phyloP scores from a whole-genome alignment of 2,113 vertebrate species.

The Brienomyrus brachyistius region DNA sequence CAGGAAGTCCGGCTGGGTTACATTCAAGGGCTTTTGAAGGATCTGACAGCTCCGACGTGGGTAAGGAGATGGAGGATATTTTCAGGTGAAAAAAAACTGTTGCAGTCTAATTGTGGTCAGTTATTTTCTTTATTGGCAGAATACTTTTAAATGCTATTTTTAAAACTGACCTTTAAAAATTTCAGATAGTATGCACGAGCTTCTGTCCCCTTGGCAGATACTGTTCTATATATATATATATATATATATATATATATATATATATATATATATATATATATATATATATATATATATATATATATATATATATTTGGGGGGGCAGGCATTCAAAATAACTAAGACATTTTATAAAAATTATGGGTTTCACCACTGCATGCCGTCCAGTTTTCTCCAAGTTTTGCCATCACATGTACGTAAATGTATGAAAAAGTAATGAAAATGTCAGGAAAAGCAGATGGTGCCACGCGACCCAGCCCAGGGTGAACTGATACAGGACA shows the following conservation, averaged over 20 bases:
- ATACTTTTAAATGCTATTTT: neutral
- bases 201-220: neutral
- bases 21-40: neutral
- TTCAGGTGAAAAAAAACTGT: neutral
- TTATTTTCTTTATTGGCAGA: neutral
- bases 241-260: too few relatives aligned
- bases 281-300: too few relatives aligned
- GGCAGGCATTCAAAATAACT: too few relatives aligned
- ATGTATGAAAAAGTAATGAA: neutral
- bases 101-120: neutral
- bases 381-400: neutral
- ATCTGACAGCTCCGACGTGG: neutral
- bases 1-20: neutral
- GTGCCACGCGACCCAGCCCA: neutral
- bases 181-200: neutral
- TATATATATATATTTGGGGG: neutral
- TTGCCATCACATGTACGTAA: neutral
- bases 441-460: neutral
- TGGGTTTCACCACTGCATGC: neutral
- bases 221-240: too few relatives aligned
- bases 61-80: neutral
- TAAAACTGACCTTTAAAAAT: neutral
- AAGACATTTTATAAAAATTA: too few relatives aligned
- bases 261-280: too few relatives aligned
- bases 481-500: neutral